Base-by-base conservation (phyloP, 2,888 invertebrate species). In the Calliscelio sp. region DNA sequence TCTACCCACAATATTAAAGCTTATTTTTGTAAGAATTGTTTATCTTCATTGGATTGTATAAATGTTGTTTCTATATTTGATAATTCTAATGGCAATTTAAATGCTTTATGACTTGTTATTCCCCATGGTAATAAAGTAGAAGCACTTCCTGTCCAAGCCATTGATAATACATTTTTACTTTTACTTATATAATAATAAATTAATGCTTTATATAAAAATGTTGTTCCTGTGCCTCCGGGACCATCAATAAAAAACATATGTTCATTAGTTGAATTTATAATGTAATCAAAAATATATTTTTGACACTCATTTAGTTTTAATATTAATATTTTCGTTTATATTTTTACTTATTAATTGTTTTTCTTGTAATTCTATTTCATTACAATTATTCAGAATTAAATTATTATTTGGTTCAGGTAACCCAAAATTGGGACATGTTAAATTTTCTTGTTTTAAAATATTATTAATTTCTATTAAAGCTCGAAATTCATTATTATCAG, bases 191-290 rank as follows among this genome's bases (percentile, higher is more conserved):
- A 59, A 46, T 71, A 59, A 28, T 71, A 18, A 49, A 73, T 73
- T 32, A 59, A 35, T 7, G 59, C 18, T 73, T 73, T 73, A 35
- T 59, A 73, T 32, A 73, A 49, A n/a, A 73, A 59, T 20, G 59
- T 73, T 73, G 59, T 73, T 2, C 71, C 71, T 6, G 11, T 49
- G 20, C 71, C 71, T 2, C 59, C 71, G 4, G 71, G 71, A 41
- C 46, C 71, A 32, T 57, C 71, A 35, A 73, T 32, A 49, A 25
- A 73, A 46, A 73, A 46, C 71, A 73, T 73, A 10, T 18, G 11
- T 28, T 63, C 10, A 25, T 35, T 16, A 1, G 0, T 25, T 0
- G n/a, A 4, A 20, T 41, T 20, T 2, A 25, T 46, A n/a, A 63
- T 63, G 16, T 46, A 63, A 63, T 63, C 14, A 53, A 53, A 53